Evolutionary conservation across 53 echinoderm and acorn worm species (phyloP), one percentile per base, ranked within the genome.

Genomic region (Zoroaster sp.): DNA sequence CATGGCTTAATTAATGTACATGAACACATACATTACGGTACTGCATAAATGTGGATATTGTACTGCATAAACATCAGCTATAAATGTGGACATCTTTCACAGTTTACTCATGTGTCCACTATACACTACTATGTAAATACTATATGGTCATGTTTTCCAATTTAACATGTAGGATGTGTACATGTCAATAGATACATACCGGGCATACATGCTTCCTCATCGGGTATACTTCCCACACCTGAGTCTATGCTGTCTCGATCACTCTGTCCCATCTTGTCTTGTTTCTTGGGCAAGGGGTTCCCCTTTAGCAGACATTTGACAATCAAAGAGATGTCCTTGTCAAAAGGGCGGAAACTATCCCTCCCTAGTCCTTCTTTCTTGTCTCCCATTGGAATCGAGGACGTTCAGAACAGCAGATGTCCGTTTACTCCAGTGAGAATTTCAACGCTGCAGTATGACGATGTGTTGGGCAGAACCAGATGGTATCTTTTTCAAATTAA

Each of bases 271-370:
- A 9, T 87, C 51, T 59, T 71, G 40, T 43, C 78, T 49, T 87
- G 86, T 55, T 91, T 91, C 91, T 91, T 91, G 49, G 91, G 87
- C 5, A 87, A 78, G 43, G 87, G 91, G 13, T 86, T 77, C 35
- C 93, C 93, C 63, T 89, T 93, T 67, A 93, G 66, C 12, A 93
- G 78, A 77, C 91, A 93, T 87, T 93, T 93, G 39, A 93, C 87
- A 71, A 93, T 89, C 34, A 93, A 66, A 4, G 93, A 93, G n/a
- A 93, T 89, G 73, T 93, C 93, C 87, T 89, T 93, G 37, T 93
- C 93, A 87, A 93, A 93, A 1, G 73, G 74, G 1, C 41, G 72
- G 87, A 87, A 87, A 33, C 13, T 5, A 2, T 76, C 76, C 42
- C 76, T 45, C 76, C 47, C 47, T 8, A 34, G 76, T 28, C 80